Conservation (phyloP, 2,113 vertebrate genomes). For the Globicephala melas region DNA sequence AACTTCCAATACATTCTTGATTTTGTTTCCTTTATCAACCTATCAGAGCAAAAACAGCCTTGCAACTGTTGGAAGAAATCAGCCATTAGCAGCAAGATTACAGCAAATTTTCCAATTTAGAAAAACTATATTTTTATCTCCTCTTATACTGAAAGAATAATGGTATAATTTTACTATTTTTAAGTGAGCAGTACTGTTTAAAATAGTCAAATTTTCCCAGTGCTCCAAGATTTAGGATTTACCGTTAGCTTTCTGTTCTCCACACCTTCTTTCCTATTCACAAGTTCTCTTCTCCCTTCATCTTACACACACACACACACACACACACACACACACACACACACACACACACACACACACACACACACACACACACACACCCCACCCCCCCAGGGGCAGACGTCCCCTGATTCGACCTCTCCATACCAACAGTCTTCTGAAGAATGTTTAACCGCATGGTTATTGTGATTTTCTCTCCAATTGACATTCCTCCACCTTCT, state of each 20-base stretch:
- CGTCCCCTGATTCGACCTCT: neutral
- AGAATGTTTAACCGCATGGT: conserved; percentile 34
- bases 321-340: too few relatives aligned
- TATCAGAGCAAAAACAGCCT: conserved; percentile 80
- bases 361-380: neutral
- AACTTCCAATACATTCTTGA: conserved; percentile 75
- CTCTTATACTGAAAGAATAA: conserved; percentile 72
- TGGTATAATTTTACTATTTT: conserved; percentile 76
- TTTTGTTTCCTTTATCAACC: conserved; percentile 82
- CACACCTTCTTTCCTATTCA: conserved; percentile 14
- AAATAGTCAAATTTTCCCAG: conserved; percentile 64
- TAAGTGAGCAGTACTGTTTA: conserved; percentile 73
- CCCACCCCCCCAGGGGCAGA: neutral
- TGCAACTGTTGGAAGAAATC: conserved; percentile 82
- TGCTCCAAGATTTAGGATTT: conserved; percentile 44
- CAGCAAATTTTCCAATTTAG: conserved; percentile 84
- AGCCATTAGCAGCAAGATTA: conserved; percentile 84
- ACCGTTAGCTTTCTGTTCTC: conserved; percentile 28
- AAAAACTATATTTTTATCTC: conserved; percentile 78
- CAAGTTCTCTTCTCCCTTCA: neutral
- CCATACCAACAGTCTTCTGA: neutral
- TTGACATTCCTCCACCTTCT: conserved; percentile 60
- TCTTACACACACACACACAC: neutral
- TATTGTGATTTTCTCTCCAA: conserved; percentile 70
- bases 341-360: too few relatives aligned